These are phyloP conservation scores for Anagrus nilaparvatae DNA, from an alignment of 1,140 invertebrate species.

Conservation along the genomic window DNA sequence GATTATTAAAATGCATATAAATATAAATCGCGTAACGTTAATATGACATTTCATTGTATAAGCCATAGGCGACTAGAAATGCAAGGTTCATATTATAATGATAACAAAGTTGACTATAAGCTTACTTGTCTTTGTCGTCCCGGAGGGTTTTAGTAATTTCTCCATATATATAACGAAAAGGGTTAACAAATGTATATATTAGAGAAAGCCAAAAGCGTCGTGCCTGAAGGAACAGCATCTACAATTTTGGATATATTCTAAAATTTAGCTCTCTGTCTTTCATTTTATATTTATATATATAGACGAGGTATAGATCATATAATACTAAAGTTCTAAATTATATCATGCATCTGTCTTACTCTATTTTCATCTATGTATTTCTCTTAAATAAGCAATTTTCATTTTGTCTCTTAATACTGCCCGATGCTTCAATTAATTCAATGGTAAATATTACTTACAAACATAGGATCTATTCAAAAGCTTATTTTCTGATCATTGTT, in stretches of 20 bases:
- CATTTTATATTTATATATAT: slow-evolving; percentile 21
- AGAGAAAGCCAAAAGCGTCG: not conserved
- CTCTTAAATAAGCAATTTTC: too few relatives aligned
- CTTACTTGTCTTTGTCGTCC: slow-evolving; percentile 4
- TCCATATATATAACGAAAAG: too few relatives aligned
- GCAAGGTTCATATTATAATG: slow-evolving; percentile 14
- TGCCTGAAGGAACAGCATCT: slow-evolving; percentile 16
- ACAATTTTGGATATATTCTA: slow-evolving; percentile 20
- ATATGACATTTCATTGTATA: slow-evolving; percentile 11
- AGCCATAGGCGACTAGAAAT: slow-evolving; percentile 9
- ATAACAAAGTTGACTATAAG: slow-evolving; percentile 17
- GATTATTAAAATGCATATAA: too few relatives aligned
- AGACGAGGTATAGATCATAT: slow-evolving; percentile 12
- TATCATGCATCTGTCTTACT: not conserved
- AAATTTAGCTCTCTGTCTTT: too few relatives aligned
- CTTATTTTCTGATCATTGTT: too few relatives aligned
- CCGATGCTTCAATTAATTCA: too few relatives aligned
- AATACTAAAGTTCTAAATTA: slow-evolving; percentile 1
- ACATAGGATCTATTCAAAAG: too few relatives aligned
- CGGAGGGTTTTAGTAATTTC: slow-evolving; percentile 15
- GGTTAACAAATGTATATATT: not conserved
- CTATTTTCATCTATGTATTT: too few relatives aligned
- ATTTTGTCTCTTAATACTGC: too few relatives aligned
- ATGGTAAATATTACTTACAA: too few relatives aligned
- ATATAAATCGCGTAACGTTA: too few relatives aligned